phyloP scores from a whole-genome alignment of 2,113 vertebrate genomes.

The Grammomys surdaster region DNA sequence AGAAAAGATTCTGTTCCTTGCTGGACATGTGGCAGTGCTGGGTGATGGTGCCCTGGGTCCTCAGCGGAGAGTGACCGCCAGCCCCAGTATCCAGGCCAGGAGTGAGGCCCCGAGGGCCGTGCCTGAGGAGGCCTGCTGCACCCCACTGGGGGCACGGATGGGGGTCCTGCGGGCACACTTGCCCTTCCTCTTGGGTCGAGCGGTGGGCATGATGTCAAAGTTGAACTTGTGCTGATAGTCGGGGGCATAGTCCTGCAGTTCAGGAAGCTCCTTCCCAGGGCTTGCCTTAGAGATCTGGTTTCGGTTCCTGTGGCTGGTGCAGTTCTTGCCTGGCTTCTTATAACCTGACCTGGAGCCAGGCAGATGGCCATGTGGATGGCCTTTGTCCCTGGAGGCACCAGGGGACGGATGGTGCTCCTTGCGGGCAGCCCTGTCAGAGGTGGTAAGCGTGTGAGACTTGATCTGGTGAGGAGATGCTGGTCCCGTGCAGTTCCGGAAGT shows the following conservation, averaged over 20 bases:
- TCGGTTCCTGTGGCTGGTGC: constrained; percentile 90
- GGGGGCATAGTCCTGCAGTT: constrained; percentile 90
- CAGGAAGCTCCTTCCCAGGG: constrained; percentile 87
- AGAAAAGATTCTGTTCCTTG: constrained; percentile 88
- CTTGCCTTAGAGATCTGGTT: constrained; percentile 86
- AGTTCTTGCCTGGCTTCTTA: constrained; percentile 91
- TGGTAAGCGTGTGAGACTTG: constrained; percentile 93
- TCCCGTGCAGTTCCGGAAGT: constrained; percentile 95
- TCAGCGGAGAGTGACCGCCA: constrained; percentile 90
- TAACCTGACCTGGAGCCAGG: constrained; percentile 87
- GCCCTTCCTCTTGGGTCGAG: constrained; percentile 86
- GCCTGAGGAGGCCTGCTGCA: constrained; percentile 91
- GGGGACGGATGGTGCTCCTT: constrained; percentile 89
- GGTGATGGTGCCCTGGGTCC: constrained; percentile 65
- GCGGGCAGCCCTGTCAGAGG: constrained; percentile 90
- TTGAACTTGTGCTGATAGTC: constrained; percentile 89
- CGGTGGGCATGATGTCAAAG: constrained; percentile 86
- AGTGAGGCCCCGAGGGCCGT: constrained; percentile 82
- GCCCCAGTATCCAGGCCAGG: constrained; percentile 87
- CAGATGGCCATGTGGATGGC: constrained; percentile 83
- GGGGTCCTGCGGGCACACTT: constrained; percentile 91
- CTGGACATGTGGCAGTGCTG: constrained; percentile 86
- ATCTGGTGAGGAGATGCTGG: constrained; percentile 96
- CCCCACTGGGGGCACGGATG: constrained; percentile 93
- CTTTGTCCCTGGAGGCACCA: constrained; percentile 86